These are phyloP conservation scores for Diadumene lineata DNA, from an alignment of 92 coral and sea anemone genomes.

Conservation along the genomic window DNA sequence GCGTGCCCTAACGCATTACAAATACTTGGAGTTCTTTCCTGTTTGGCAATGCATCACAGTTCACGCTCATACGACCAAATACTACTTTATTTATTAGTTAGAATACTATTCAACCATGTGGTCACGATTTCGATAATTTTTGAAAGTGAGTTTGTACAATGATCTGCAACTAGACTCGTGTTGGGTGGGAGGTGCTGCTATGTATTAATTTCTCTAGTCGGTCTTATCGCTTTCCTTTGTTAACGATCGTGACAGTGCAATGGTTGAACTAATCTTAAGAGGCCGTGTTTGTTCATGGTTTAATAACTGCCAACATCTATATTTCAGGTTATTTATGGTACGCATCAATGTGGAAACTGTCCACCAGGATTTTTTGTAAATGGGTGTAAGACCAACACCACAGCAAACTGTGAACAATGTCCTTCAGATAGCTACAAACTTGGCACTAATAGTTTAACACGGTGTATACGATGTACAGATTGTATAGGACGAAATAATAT, in stretches of 20 bases:
- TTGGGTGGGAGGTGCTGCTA: too few species aligned
- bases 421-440: constrained; percentile 16
- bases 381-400: constrained; percentile 13
- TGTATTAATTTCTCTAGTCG: too few species aligned
- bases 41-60: not conserved
- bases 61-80: not conserved
- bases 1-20: not conserved
- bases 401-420: constrained; percentile 24
- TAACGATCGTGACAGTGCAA: too few species aligned
- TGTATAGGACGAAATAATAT: constrained; percentile 35
- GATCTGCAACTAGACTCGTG: too few species aligned
- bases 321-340: constrained; percentile 36
- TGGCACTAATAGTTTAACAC: not conserved
- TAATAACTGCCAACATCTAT: not conserved
- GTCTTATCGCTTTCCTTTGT: too few species aligned
- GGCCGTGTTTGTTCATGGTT: not conserved
- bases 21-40: not conserved
- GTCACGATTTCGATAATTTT: too few species aligned
- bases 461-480: constrained; percentile 28
- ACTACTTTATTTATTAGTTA: too few species aligned
- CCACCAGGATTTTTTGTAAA: constrained; percentile 31
- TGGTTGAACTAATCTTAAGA: too few species aligned
- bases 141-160: too few species aligned
- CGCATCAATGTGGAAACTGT: constrained; percentile 30
- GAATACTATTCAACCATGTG: too few species aligned